Evolutionary conservation across 2,888 invertebrate species (phyloP), one percentile per base, ranked within the genome.

Genomic region (Parnassius orleans): DNA sequence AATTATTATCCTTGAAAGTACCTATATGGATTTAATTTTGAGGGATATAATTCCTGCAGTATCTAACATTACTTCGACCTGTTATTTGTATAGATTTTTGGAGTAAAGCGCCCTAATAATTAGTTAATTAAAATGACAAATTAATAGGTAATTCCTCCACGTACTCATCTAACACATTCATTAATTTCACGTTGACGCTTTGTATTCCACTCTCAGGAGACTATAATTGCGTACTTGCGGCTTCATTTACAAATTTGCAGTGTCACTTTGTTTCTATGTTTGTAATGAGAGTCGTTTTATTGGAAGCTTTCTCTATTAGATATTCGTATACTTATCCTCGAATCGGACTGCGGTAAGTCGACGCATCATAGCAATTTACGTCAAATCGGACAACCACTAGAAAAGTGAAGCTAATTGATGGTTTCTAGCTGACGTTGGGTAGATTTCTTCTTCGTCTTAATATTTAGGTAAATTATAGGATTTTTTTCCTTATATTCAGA

Each of bases 261-360:
- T 85, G 87, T 89, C 87, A 87, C 81, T 81, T 83, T 80, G 78
- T 82, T 80, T 62, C 58, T 80, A 78, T 83, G 80, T 54, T 51
- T 51, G 51, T 55, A 83, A 84, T 82, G 77, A 78, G 81, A 85
- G 80, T 71, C 71, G 75, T 83, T 85, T 84, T 87, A 89, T 87
- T 88, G 86, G 84, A 77, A 76, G 78, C 87, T 88, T 87, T 87
- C 87, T 82, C 82, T 77, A 75, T 75, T 72, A 76, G 74, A 76
- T 76, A 73, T 75, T 77, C 74, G 70, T 72, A 69, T 72, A 62
- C 41, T 50, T 58, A 62, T 58, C 54, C 44, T 11, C 43, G 48
- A 15, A 12, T 50, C 50, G 14, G 14, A 46, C 50, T 47, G 51
- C 54, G 52, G 41, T 53, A 33, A 50, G 11, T 57, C 14, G 65